Conservation (phyloP, 2,113 vertebrate genomes). For the Dromaius novaehollandiae region DNA sequence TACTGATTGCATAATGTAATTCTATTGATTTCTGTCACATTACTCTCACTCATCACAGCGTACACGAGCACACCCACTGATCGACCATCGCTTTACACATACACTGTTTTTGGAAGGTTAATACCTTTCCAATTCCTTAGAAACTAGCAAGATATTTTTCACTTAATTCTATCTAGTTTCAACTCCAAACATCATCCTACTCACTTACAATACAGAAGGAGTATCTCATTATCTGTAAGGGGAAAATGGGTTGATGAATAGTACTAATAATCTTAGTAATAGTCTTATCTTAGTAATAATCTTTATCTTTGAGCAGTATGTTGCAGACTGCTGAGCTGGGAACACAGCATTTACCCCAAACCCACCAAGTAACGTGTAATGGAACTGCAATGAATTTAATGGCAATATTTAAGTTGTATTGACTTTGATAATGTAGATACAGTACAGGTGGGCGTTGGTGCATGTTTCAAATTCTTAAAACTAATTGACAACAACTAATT, state of each 20-base stretch:
- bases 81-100: neutral
- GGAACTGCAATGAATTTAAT: constrained; percentile 24
- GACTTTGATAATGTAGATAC: neutral
- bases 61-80: neutral
- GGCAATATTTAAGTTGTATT: constrained; percentile 12
- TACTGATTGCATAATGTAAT: neutral
- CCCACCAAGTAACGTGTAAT: neutral
- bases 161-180: constrained; percentile 12
- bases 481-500: constrained; percentile 8
- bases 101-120: neutral
- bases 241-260: neutral
- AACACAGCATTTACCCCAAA: neutral
- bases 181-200: constrained; percentile 23
- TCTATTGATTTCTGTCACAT: neutral
- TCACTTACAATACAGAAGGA: neutral
- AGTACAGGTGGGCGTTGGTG: neutral
- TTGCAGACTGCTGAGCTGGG: neutral
- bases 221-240: constrained; percentile 11
- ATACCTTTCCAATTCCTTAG: neutral
- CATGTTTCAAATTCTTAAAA: neutral
- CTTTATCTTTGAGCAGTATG: neutral
- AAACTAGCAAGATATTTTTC: neutral
- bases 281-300: neutral
- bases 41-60: neutral
- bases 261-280: no score